Percentiles rank a stretch among this genome's conserved stretches.
Evolutionary conservation across 2,888 invertebrate genomes (phyloP).

Genomic region (Drosophila eohydei): DNA sequence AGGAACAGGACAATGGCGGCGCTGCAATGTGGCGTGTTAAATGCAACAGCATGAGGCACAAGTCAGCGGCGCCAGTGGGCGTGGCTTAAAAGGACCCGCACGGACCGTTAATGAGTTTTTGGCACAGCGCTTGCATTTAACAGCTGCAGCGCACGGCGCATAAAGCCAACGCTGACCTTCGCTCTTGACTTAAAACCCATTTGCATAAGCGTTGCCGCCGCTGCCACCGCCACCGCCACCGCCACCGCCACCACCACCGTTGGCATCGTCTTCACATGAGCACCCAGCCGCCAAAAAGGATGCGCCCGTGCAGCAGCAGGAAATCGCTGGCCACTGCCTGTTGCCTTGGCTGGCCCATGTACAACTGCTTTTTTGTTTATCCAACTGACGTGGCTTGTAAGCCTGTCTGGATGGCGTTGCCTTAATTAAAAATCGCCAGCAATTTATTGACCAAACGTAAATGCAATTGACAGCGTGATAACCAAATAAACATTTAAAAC

Average conservation of each 20-base stretch:
- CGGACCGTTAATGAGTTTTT: constrained; percentile 70
- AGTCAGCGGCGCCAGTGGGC: constrained; percentile 37
- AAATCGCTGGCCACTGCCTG: background rate
- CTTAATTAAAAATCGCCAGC: constrained; percentile 69
- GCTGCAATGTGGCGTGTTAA: constrained; percentile 46
- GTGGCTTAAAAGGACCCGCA: constrained; percentile 57
- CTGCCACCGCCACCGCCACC: background rate
- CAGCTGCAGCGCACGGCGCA: constrained; percentile 49
- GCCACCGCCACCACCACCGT: background rate
- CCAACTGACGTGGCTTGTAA: constrained; percentile 52
- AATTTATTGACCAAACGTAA: constrained; percentile 60
- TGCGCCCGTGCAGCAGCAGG: constrained; percentile 21
- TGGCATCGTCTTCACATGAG: constrained; percentile 18
- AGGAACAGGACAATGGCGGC: constrained; percentile 8
- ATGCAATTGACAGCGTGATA: constrained; percentile 63
- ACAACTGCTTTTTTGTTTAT: constrained; percentile 43
- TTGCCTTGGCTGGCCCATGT: constrained; percentile 2
- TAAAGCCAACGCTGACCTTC: constrained; percentile 58
- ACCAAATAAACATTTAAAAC: constrained; percentile 36
- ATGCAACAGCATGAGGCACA: constrained; percentile 37
- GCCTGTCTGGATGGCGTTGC: constrained; percentile 58
- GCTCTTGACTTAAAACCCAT: constrained; percentile 73
- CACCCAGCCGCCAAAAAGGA: constrained; percentile 20
- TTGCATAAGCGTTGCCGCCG: constrained; percentile 64
- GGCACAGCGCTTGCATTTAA: constrained; percentile 55